These are phyloP conservation scores for Tetraneura akinire DNA, from an alignment of 1,140 invertebrate genomes.

Conservation along the genomic window DNA sequence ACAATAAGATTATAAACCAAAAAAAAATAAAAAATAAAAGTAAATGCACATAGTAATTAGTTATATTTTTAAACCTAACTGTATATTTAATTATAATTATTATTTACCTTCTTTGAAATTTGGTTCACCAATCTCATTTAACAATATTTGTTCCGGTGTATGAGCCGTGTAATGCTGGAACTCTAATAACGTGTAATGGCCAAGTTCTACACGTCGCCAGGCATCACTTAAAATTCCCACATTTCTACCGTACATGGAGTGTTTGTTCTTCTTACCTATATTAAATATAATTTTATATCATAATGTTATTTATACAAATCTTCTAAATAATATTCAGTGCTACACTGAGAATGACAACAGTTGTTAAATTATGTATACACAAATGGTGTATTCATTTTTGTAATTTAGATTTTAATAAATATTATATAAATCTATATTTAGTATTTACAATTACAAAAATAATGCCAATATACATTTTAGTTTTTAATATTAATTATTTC, in stretches of 20 bases:
- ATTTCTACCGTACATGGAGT: background rate
- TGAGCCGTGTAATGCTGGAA: background rate
- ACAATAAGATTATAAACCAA: no score
- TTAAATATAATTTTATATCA: background rate
- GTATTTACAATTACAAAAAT: background rate
- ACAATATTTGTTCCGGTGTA: background rate
- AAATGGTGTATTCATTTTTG: background rate
- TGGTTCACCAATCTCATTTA: background rate
- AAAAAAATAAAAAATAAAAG: no score
- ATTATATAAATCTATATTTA: no score
- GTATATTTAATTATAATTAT: no score
- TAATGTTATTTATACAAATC: background rate
- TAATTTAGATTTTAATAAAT: no score
- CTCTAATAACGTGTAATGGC: background rate
- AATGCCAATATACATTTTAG: background rate
- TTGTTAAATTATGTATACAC: no score
- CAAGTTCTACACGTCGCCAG: background rate
- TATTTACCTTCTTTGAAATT: background rate
- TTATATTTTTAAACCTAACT: no score
- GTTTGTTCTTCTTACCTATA: background rate
- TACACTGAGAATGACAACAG: no score
- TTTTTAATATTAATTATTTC: no score
- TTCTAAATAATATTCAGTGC: no score
- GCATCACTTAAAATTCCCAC: background rate
- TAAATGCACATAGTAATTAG: no score